A percentile compares a stretch with the other conserved stretches of the same genome.
Conservation (phyloP, 2,888 invertebrate species). For the Patella ulyssiponensis region DNA sequence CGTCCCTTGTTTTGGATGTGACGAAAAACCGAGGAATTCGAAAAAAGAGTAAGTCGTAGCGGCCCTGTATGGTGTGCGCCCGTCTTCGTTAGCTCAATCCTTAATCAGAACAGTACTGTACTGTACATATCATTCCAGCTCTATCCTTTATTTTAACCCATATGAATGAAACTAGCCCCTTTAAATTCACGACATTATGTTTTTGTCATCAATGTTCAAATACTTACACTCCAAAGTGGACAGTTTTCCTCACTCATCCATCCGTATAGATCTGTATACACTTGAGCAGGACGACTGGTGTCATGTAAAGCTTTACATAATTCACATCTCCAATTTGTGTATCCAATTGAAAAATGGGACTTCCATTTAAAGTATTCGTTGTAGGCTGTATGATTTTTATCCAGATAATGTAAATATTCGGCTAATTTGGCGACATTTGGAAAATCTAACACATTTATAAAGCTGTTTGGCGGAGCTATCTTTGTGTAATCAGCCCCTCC, state of each 20-base stretch:
- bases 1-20: too few relatives aligned
- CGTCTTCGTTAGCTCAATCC: too few relatives aligned
- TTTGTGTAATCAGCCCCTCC: conserved; percentile 36
- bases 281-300: conserved; percentile 3
- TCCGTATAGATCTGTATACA: conserved; percentile 21
- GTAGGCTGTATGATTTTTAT: conserved; percentile 24
- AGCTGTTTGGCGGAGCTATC: conserved; percentile 29
- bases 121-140: too few relatives aligned
- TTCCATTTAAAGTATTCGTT: conserved; percentile 21
- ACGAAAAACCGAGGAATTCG: too few relatives aligned
- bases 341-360: background rate
- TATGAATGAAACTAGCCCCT: too few relatives aligned
- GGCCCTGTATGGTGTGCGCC: too few relatives aligned
- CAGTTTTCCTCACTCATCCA: conserved; percentile 20
- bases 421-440: conserved; percentile 23
- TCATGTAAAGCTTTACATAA: conserved; percentile 15
- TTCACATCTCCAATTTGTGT: background rate
- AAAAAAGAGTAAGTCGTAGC: too few relatives aligned
- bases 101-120: too few relatives aligned
- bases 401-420: conserved; percentile 23
- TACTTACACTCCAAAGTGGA: conserved; percentile 13
- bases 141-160: too few relatives aligned
- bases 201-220: too few relatives aligned
- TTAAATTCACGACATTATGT: too few relatives aligned
- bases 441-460: conserved; percentile 28